These are phyloP conservation scores for Mormyrus lacerda DNA, from an alignment of 2,113 vertebrate genomes.

Conservation along the genomic window DNA sequence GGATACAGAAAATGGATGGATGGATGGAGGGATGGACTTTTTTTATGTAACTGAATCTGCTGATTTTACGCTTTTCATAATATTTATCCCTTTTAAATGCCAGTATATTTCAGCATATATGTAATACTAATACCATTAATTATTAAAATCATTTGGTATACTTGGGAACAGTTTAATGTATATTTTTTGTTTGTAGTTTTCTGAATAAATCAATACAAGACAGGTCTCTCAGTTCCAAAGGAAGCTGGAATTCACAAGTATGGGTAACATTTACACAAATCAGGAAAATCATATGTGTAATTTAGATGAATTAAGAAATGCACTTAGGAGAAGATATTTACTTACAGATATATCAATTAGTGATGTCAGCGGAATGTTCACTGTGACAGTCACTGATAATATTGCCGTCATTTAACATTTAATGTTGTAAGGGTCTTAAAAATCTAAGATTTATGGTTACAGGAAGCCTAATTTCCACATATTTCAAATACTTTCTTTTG, in stretches of 20 bases:
- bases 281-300: not conserved
- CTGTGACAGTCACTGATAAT: not conserved
- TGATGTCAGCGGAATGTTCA: not conserved
- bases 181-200: not conserved
- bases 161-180: not conserved
- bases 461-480: not conserved
- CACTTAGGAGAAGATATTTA: not conserved
- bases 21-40: too few species aligned
- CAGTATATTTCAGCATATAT: not conserved
- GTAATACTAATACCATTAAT: not conserved
- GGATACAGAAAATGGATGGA: not conserved
- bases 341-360: not conserved
- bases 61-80: not conserved
- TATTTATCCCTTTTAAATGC: not conserved
- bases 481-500: not conserved
- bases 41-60: not conserved
- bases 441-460: not conserved
- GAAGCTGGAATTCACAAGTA: not conserved
- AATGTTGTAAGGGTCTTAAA: not conserved
- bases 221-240: not conserved
- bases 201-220: not conserved
- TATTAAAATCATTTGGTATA: not conserved
- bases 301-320: not conserved
- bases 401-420: not conserved
- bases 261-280: not conserved